Evolutionary conservation across 2,888 invertebrate genomes (phyloP), one percentile per base, ranked within the genome.

Genomic region (Oscheius myriophilus): DNA sequence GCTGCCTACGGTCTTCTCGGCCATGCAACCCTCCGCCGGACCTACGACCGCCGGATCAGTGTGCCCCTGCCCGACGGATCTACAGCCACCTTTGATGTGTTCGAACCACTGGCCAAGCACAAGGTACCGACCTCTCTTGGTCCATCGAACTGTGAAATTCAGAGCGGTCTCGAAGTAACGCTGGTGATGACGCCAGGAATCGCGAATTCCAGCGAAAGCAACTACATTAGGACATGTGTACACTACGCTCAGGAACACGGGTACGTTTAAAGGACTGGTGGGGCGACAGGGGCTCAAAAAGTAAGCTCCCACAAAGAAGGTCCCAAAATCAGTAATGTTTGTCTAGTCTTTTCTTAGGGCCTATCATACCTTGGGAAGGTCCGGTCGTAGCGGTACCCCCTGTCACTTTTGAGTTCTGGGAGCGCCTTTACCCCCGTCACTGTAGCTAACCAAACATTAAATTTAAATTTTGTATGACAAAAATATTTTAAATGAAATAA

Each of bases 171-270:
- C 0, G 79, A 79, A 42, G 45, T 79, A 26, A 80, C 80, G 7
- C 52, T 95, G 71, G 93, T 93, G 14, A 92, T 95, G 81, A 93
- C 93, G 84, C 93, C 94, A 58, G 95, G 95, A 71, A 95, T 96
- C 84, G 94, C 94, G 58, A 96, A 95, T 89, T 93, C 93, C 54
- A 95, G 95, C 54, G 95, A 96, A 88, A 93, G 93, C 86, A 92
- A 94, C 61, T 96, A 96, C 88, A 93, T 96, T 73, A 90, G 95
- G 73, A 94, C 95, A 4, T 94, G 94, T 88, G 94, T 95, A 12
- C 92, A 94, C 86, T 92, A 93, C 88, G 94, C 94, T 16, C 94
- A 94, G 87, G 92, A 92, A 81, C 92, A 93, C 87, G 95, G 69
- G 69, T 68, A 14, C 2, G 62, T 42, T 1, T 26, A 46, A 33